Conservation (phyloP, 2,888 invertebrate genomes). For the Leptopilina drosophilae region DNA sequence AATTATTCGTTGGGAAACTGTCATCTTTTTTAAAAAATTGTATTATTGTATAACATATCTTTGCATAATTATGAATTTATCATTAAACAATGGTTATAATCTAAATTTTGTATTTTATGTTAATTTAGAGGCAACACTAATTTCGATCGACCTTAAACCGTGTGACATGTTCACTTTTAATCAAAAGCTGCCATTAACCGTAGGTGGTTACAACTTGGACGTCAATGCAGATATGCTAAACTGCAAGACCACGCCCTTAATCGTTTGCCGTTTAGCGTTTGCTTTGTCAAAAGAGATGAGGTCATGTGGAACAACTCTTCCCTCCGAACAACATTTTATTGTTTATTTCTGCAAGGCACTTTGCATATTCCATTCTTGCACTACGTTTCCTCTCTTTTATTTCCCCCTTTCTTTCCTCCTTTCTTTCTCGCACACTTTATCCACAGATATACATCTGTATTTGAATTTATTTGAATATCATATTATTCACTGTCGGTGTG, state of each 20-base stretch:
- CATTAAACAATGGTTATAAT: too few species aligned
- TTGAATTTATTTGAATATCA: slow-evolving; percentile 13
- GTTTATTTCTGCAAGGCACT: neutral
- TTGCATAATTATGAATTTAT: too few species aligned
- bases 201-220: neutral
- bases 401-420: neutral
- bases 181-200: neutral
- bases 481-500: slow-evolving; percentile 5
- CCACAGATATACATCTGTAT: too few species aligned
- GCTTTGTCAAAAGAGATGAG: slow-evolving; percentile 17
- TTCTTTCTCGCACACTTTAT: neutral
- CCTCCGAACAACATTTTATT: neutral
- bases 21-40: too few species aligned
- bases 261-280: neutral
- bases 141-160: neutral
- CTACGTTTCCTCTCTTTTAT: too few species aligned
- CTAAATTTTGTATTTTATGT: too few species aligned
- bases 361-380: neutral
- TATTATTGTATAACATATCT: too few species aligned
- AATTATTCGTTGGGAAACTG: too few species aligned
- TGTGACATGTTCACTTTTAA: neutral
- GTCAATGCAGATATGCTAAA: slow-evolving; percentile 14
- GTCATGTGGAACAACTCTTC: neutral
- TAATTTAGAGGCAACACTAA: neutral
- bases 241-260: slow-evolving; percentile 5